Evolutionary conservation across 1,140 invertebrate species (phyloP), one percentile per base, ranked within the genome.

Genomic region (Drosophila simulans): DNA sequence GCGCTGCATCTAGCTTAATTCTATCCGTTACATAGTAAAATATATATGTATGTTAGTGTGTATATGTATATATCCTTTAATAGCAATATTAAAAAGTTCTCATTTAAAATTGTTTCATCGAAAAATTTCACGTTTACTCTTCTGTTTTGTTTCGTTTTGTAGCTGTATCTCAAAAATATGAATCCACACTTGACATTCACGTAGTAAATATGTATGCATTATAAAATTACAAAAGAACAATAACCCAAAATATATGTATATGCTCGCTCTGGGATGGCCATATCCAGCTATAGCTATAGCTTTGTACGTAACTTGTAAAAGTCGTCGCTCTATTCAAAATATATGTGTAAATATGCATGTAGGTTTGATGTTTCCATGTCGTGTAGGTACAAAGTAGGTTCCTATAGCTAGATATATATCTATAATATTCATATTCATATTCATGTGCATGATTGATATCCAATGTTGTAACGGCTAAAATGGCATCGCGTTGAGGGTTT

Each of bases 211-310:
- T 49, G 49, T 71, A 72, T 65, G 66, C 57, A 46, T 74, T 83
- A 88, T 80, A 88, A 89, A 88, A 89, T 76, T 86, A 86, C 83
- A 86, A 88, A 76, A 75, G 57, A 82, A 82, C 65, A 78, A 62
- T 63, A 59, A 85, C 65, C 64, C 82, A 86, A 82, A 80, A 64
- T 68, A 71, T 64, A 45, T 77, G 42, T 31, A 59, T 48, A 68
- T 68, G 62, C 62, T 80, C 65, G 65, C 68, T 70, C 54, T 48
- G 62, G 43, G 60, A 62, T 75, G 72, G 71, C 69, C 62, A 39
- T 39, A 55, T 63, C 51, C 31, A 64, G 58, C 37, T 39, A 34
- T 59, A 62, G 25, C 22, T 31, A 20, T 62, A 40, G 8, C 42
- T 34, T 46, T 54, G 56, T 57, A 55, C 62, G 54, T 20, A 77